Evolutionary conservation across 2,113 vertebrate species (phyloP).

Genomic region (Seriola aureovittata): DNA sequence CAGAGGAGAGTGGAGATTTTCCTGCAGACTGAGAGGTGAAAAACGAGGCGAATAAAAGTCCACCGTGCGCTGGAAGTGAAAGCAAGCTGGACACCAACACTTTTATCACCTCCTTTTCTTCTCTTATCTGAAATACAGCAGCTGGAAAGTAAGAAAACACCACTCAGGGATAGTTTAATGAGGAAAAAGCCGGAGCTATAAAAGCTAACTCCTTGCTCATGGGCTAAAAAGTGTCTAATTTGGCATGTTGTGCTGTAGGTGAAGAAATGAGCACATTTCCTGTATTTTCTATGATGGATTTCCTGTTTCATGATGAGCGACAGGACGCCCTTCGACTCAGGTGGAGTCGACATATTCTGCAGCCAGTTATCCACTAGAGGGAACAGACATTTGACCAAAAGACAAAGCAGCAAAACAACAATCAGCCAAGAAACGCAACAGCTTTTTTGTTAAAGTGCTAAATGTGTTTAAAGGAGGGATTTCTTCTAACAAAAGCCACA

Average conservation of each 20-base stretch:
- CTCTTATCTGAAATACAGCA: neutral
- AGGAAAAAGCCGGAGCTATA: neutral
- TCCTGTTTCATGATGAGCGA: neutral
- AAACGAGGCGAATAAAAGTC: no score
- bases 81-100: neutral
- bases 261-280: neutral
- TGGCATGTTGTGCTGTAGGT: neutral
- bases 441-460: slow-evolving; percentile 44
- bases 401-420: neutral
- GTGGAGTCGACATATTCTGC: neutral
- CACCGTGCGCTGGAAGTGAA: neutral
- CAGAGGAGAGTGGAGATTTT: neutral
- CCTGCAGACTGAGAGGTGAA: neutral
- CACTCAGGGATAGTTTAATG: neutral
- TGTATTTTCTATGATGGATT: neutral
- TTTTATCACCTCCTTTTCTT: neutral
- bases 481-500: slow-evolving; percentile 54
- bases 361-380: neutral
- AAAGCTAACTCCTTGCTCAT: neutral
- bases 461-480: slow-evolving; percentile 39
- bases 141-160: neutral
- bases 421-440: slow-evolving; percentile 17
- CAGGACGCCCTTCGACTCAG: neutral
- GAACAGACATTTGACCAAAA: neutral
- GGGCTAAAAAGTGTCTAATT: neutral